A percentile compares a stretch with the other conserved stretches of the same genome.
Evolutionary conservation across 2,797 vertebrate species (phyloP).

Genomic region (Luscinia megarhynchos): DNA sequence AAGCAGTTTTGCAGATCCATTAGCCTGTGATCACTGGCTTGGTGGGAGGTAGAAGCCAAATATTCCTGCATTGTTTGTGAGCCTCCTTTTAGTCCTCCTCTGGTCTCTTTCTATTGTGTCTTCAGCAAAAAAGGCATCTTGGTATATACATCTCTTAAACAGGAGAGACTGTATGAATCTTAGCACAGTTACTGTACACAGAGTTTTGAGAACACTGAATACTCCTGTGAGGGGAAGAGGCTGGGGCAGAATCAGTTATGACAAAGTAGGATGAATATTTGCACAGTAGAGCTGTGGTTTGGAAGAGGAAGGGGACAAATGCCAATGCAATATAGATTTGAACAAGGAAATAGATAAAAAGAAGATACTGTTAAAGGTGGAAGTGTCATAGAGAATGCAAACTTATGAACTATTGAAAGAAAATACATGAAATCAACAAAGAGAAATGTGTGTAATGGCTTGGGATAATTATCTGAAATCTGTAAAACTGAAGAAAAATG

Average conservation of each 20-base stretch:
- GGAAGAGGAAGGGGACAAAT: not conserved
- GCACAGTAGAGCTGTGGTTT: not conserved
- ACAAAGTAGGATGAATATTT: not conserved
- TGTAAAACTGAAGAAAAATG: not conserved
- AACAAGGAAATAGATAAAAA: not conserved
- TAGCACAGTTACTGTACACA: not conserved
- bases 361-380: not conserved
- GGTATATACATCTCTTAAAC: not conserved
- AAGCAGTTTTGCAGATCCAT: not conserved
- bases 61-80: not conserved
- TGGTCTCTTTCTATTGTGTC: not conserved
- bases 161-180: not conserved
- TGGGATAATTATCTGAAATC: not conserved
- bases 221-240: not conserved
- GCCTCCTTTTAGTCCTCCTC: not conserved
- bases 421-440: not conserved
- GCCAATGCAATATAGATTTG: not conserved
- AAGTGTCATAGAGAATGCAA: not conserved
- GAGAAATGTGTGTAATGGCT: not conserved
- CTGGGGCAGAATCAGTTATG: not conserved
- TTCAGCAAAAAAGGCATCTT: not conserved
- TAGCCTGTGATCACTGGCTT: rapidly evolving
- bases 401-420: not conserved
- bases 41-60: not conserved
- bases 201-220: not conserved